These are phyloP conservation scores for Aphaenogaster ashmeadi DNA, from an alignment of 1,140 invertebrate species.

Conservation along the genomic window DNA sequence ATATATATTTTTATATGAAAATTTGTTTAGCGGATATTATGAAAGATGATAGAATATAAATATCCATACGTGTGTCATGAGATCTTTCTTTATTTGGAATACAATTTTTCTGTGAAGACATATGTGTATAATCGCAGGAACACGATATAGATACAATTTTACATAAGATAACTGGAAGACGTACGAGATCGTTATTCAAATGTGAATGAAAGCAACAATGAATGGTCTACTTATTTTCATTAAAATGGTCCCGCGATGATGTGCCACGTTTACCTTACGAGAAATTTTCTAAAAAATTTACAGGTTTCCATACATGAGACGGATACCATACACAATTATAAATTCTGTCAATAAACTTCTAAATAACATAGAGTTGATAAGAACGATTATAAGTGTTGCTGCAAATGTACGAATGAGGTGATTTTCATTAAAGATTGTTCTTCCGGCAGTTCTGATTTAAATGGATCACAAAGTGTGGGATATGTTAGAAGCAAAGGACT, in stretches of 20 bases:
- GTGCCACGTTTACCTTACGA: conserved; percentile 49
- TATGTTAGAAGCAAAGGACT: neutral
- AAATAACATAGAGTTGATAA: neutral
- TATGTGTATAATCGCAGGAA: conserved; percentile 63
- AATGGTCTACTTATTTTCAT: conserved; percentile 53
- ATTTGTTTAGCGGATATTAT: neutral
- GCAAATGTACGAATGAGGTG: neutral
- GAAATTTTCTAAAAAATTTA: conserved; percentile 31
- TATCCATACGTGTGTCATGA: conserved; percentile 44
- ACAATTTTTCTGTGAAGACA: conserved; percentile 71
- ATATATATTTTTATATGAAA: no score
- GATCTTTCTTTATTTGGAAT: conserved; percentile 76
- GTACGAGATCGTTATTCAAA: conserved; percentile 76
- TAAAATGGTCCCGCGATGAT: conserved; percentile 74
- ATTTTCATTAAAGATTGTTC: neutral
- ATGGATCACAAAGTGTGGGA: neutral
- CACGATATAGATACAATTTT: conserved; percentile 66
- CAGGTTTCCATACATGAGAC: neutral
- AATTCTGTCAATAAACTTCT: conserved; percentile 9
- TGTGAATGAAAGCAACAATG: conserved; percentile 66
- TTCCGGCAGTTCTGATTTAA: conserved; percentile 3
- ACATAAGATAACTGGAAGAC: conserved; percentile 77
- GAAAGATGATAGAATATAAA: neutral
- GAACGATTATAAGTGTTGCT: neutral
- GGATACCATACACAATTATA: neutral